phyloP scores from a whole-genome alignment of 1,140 invertebrate genomes.

The Oedothorax gibbosus region DNA sequence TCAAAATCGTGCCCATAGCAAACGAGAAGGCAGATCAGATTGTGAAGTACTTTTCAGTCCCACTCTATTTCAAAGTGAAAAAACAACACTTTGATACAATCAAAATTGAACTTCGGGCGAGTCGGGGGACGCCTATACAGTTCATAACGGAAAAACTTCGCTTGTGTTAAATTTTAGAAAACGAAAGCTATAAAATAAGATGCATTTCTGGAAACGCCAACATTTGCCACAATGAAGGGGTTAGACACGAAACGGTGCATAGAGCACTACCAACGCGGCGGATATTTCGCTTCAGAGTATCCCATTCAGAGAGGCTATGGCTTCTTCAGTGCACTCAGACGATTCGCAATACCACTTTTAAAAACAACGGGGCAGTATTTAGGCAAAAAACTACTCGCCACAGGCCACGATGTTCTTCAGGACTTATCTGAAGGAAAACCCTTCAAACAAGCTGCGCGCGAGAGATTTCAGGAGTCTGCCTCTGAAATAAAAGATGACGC shows the following conservation, averaged over 20 bases:
- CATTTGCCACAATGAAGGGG: neutral
- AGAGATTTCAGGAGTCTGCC: neutral
- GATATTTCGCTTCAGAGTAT: constrained; percentile 1
- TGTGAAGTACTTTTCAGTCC: neutral
- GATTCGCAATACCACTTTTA: neutral
- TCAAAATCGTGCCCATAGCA: neutral
- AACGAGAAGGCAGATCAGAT: neutral
- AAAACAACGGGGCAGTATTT: neutral
- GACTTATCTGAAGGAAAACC: neutral
- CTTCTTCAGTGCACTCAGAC: neutral
- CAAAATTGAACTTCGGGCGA: neutral
- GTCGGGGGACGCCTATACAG: neutral
- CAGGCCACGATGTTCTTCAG: neutral
- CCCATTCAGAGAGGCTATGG: constrained; percentile 2
- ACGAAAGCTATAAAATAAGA: neutral
- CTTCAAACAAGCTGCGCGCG: neutral
- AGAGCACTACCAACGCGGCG: neutral
- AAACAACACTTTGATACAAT: neutral
- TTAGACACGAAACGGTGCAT: neutral
- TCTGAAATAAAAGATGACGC: neutral
- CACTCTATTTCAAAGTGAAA: neutral
- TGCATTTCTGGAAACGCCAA: neutral
- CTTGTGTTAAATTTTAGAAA: neutral
- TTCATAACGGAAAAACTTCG: neutral
- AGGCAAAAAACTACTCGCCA: neutral